Base-by-base conservation (phyloP, 2,797 vertebrate species). In the Melanotaenia trifasciata region DNA sequence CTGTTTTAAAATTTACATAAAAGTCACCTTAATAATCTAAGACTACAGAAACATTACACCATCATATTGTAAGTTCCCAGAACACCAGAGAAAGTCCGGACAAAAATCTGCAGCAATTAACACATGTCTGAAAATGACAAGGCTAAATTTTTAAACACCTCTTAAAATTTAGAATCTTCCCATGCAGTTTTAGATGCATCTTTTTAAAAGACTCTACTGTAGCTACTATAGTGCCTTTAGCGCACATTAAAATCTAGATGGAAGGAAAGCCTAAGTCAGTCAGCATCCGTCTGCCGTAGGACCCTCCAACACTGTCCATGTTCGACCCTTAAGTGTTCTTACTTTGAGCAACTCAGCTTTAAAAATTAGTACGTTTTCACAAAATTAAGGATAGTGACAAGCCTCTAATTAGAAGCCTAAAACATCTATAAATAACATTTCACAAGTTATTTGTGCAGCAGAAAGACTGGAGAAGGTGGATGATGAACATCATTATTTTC, bases 21-120 rank as follows among this genome's bases (percentile, higher is more conserved):
- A 4, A 6, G 40, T 76, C 40, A 59, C n/a, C 26, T 65, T 77
- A 24, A 70, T 72, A 45, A 70, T 64, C 63, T 72, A 78, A 64
- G 10, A 78, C 30, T 65, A 76, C 64, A 72, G 65, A 84, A 78
- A 72, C 66, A 84, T 45, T 11, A 30, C 58, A 57, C 13, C n/a
- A n/a, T 51, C 16, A 56, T 72, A 54, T 32, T 56, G 24, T 35
- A 64, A 24, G 24, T 53, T 78, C 78, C 47, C 2, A 59, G 62
- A 67, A 70, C 67, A 74, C 58, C 30, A 58, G 67, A 70, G 64
- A 54, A 38, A 74, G 45, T 40, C 0, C 4, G 36, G 45, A 66
- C 1, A 36, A 60, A 69, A 66, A 63, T 63, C 47, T 38, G 72
- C 59, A 73, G 18, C 30, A 13, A 33, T 69, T 40, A 53, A 50